phyloP scores from a whole-genome alignment of 2,888 invertebrate species.

The Xiphydria camelus region DNA sequence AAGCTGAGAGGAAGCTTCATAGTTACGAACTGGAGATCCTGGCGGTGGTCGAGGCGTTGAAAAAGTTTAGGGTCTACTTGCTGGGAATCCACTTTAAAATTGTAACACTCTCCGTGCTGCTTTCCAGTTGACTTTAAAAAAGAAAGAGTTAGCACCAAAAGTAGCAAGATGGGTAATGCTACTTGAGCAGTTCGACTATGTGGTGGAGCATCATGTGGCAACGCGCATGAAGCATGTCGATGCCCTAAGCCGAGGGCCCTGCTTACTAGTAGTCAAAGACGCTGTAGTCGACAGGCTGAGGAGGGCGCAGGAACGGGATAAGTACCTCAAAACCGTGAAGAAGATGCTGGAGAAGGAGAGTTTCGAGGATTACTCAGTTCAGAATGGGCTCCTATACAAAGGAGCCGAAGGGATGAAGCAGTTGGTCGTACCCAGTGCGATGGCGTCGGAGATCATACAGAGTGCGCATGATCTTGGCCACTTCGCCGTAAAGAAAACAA shows the following conservation, averaged over 20 bases:
- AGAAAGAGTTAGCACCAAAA: slow-evolving; percentile 13
- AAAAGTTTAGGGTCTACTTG: slow-evolving; percentile 20
- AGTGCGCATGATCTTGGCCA: not conserved
- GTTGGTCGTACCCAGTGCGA: not conserved
- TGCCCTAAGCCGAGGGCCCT: slow-evolving; percentile 17
- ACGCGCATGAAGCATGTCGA: slow-evolving; percentile 24
- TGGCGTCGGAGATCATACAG: not conserved
- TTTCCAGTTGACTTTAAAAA: slow-evolving; percentile 15
- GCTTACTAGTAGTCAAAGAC: not conserved
- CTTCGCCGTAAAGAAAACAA: slow-evolving; percentile 15
- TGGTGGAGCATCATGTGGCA: slow-evolving; percentile 22
- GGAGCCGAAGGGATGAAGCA: not conserved
- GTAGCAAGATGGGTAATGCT: slow-evolving; percentile 28
- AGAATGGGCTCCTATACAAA: not conserved
- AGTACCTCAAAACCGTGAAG: not conserved
- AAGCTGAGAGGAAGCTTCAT: slow-evolving; percentile 15
- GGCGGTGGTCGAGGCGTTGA: slow-evolving; percentile 17
- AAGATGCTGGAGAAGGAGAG: not conserved
- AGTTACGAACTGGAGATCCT: slow-evolving; percentile 22
- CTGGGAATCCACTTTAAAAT: slow-evolving; percentile 23
- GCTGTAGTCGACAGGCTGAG: not conserved
- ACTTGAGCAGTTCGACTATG: slow-evolving; percentile 24
- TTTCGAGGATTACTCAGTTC: not conserved
- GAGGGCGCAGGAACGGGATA: not conserved
- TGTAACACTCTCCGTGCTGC: slow-evolving; percentile 27